Base-by-base conservation (phyloP, 2,888 invertebrate genomes). In the Ormyrus labotus region DNA sequence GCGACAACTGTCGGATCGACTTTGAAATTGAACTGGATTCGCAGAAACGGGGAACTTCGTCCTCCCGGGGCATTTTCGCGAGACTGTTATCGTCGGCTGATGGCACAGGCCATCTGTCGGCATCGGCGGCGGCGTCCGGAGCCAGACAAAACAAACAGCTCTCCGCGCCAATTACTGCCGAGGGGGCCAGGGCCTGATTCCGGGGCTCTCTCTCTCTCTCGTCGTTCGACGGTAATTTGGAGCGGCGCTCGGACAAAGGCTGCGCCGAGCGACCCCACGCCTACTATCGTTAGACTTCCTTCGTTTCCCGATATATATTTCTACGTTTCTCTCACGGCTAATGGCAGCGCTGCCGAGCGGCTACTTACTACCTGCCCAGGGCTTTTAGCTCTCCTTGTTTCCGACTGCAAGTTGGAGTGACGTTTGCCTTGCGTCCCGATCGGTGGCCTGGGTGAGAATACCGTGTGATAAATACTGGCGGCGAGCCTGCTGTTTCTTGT, bases 111-210 rank as follows among this genome's bases (percentile, higher is more conserved):
- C 87, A 87, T 87, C 88, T 87, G 88, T 87, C 86, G 86, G 85
- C 85, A 83, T 83, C 81, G 19, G n/a, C 51, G 34, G 53, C n/a
- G 71, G 83, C 84, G 84, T 85, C 82, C 83, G 84, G 86, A 19
- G 19, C 85, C 88, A 88, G 87, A 88, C 88, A 88, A 88, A 89
- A 89, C 89, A 89, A 89, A 89, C 89, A 89, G 86, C 88, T 87
- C 77, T 60, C 58, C 13, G 87, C 88, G 87, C 88, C 88, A 88
- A 89, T 89, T 89, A 88, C 84, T 81, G 65, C 19, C 19, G 81
- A 68, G 80, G 19, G 64, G 71, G 83, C 82, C 19, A 19, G 19
- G 84, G 85, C 19, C 19, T 86, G 86, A 87, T 88, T 86, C 86
- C 83, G 80, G 70, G 81, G 77, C 77, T 77, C 19, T 19, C 19